Evolutionary conservation across 2,888 invertebrate species (phyloP), one percentile per base, ranked within the genome.

Genomic region (Sepiola atlantica): DNA sequence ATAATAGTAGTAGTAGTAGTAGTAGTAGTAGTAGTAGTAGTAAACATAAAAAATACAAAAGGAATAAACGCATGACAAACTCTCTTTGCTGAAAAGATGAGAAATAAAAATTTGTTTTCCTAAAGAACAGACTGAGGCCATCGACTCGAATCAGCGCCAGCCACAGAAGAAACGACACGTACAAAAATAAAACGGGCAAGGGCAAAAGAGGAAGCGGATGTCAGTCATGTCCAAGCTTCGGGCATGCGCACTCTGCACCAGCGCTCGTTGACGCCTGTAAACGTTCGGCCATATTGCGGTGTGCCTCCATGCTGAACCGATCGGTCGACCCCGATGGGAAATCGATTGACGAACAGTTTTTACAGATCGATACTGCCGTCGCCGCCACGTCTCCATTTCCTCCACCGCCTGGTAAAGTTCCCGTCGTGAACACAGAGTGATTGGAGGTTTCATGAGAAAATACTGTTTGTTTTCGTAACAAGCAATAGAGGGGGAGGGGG

Each of bases 141-240:
- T 77, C 14, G 77, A 77, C 14, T n/a, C 14, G 77, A 77, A 77
- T 77, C 14, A 77, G 28, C 77, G 77, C n/a, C n/a, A 77, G 77
- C n/a, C 77, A 77, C 28, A 77, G 77, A 57, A 61, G 45, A 61
- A 61, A 61, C 61, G 61, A 77, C 77, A 77, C 16, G 32, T 32
- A 8, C 77, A 77, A n/a, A 21, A 32, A 14, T 14, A n/a, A 77
- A 14, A 32, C 28, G 21, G 61, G 61, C 24, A 21, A 77, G 32
- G 77, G 77, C 77, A 77, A 77, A n/a, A 77, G 77, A 77, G n/a
- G 77, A 77, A n/a, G 77, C n/a, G n/a, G 77, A 77, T 77, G 77
- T 77, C 77, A 77, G 77, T n/a, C 77, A 77, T 77, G 77, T 77
- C 77, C 77, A 77, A 32, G 77, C 77, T 77, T 18, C n/a, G n/a